These are phyloP conservation scores for Eolophus roseicapilla DNA, from an alignment of 2,113 vertebrate genomes.

Conservation along the genomic window DNA sequence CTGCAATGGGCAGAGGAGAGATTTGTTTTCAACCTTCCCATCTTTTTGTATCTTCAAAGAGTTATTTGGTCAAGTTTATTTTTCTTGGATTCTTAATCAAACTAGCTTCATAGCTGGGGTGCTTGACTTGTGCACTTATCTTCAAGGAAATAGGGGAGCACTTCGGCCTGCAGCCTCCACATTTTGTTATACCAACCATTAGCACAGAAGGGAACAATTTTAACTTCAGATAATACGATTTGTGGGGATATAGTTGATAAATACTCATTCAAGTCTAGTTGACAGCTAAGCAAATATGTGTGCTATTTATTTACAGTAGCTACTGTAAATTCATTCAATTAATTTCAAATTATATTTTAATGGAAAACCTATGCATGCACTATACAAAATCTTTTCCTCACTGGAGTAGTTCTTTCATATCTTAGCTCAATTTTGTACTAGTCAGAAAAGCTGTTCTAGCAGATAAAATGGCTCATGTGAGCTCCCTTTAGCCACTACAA, in stretches of 20 bases:
- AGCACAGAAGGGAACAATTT: neutral
- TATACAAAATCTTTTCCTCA: neutral
- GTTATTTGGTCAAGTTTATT: neutral
- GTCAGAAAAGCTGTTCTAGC: neutral
- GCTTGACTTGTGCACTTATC: neutral
- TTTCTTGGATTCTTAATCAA: neutral
- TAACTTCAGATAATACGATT: neutral
- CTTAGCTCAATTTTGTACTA: neutral
- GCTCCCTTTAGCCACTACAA: neutral
- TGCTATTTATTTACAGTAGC: neutral
- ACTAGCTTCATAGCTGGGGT: neutral
- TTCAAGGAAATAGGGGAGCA: neutral
- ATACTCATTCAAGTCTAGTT: neutral
- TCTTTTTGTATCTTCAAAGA: neutral
- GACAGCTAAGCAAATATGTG: neutral
- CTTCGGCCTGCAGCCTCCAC: neutral
- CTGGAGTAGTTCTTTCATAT: neutral
- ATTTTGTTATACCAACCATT: neutral
- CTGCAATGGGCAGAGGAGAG: neutral
- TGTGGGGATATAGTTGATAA: neutral
- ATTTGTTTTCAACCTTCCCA: neutral
- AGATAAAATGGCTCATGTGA: neutral
- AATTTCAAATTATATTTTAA: neutral
- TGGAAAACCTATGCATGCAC: neutral
- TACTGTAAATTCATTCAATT: neutral